A percentile compares a stretch with the other conserved stretches of the same genome.
Evolutionary conservation across 2,113 vertebrate genomes (phyloP).

Genomic region (Xerus inauris): DNA sequence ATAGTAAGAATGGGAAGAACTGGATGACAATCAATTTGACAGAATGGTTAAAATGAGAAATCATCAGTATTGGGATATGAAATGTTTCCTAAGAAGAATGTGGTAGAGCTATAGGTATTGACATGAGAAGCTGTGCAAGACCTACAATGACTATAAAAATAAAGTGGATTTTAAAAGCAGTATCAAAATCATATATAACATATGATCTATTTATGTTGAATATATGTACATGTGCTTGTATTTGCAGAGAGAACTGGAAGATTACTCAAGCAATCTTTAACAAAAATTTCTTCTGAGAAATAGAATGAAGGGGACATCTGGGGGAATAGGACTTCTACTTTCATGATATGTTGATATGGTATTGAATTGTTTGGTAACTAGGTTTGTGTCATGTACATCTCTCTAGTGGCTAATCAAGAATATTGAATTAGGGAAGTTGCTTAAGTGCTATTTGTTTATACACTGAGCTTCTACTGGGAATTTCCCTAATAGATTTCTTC

Average conservation of each 20-base stretch:
- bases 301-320: background rate
- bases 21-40: background rate
- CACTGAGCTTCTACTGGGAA: background rate
- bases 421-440: conserved; percentile 28
- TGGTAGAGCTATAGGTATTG: background rate
- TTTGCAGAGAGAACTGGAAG: background rate
- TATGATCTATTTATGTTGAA: background rate
- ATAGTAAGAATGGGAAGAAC: background rate
- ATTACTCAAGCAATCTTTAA: background rate
- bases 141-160: background rate
- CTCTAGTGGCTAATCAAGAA: background rate
- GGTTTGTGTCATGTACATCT: background rate
- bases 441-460: background rate
- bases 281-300: background rate
- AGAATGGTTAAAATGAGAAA: conserved; percentile 25
- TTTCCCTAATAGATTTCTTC: conserved; percentile 17
- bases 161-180: conserved; percentile 27
- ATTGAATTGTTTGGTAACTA: background rate
- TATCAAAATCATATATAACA: background rate
- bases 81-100: background rate
- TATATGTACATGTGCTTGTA: background rate
- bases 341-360: background rate
- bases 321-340: background rate
- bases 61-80: background rate
- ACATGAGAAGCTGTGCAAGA: background rate